A percentile compares a stretch with the other conserved stretches of the same genome.
Conservation (phyloP, 1,140 invertebrate genomes). For the Papilio xuthus region DNA sequence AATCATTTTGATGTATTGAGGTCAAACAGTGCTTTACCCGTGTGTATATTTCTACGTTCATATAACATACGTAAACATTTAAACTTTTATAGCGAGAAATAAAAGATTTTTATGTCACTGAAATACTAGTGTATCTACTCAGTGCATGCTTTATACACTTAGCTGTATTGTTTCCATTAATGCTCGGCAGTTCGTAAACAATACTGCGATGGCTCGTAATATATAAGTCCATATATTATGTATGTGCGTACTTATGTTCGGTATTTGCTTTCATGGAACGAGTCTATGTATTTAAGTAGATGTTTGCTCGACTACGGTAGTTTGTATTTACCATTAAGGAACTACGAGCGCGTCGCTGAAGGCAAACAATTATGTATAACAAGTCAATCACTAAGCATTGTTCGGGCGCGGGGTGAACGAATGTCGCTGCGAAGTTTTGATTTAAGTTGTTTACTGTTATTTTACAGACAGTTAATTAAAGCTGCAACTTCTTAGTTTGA, state of each 20-base stretch:
- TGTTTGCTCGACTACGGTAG: slow-evolving; percentile 28
- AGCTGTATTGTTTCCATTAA: slow-evolving; percentile 38
- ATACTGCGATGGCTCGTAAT: slow-evolving; percentile 23
- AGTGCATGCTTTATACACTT: slow-evolving; percentile 36
- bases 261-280: slow-evolving; percentile 31
- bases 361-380: slow-evolving; percentile 42
- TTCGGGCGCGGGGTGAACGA: slow-evolving; percentile 29
- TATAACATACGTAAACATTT: slow-evolving; percentile 21
- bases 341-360: slow-evolving; percentile 22
- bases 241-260: slow-evolving; percentile 14
- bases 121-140: slow-evolving; percentile 33
- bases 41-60: neutral
- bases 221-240: neutral
- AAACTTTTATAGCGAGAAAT: slow-evolving; percentile 36
- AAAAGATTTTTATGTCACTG: slow-evolving; percentile 11
- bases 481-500: slow-evolving; percentile 71
- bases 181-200: slow-evolving; percentile 37
- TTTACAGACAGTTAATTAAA: slow-evolving; percentile 78
- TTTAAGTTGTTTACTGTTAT: slow-evolving; percentile 61
- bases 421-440: slow-evolving; percentile 27
- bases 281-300: slow-evolving; percentile 29
- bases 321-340: slow-evolving; percentile 28
- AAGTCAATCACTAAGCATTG: slow-evolving; percentile 46
- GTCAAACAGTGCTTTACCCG: slow-evolving; percentile 16
- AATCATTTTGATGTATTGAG: slow-evolving; percentile 38